Evolutionary conservation across 2,113 vertebrate genomes (phyloP).

Genomic region (Brachypodius melanocephalos): DNA sequence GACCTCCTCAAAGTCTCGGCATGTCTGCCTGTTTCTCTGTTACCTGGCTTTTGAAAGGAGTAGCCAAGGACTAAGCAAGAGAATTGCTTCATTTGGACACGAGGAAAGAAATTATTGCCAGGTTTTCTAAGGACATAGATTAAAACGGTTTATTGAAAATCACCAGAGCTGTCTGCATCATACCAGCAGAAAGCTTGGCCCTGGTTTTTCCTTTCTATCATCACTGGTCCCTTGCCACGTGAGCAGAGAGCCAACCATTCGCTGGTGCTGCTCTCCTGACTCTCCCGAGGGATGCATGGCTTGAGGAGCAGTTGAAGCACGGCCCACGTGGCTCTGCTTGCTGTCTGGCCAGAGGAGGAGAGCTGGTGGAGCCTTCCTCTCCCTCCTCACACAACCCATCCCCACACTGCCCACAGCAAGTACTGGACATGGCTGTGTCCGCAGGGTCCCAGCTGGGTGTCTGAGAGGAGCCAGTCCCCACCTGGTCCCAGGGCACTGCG

Average conservation of each 20-base stretch:
- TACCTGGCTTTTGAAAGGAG: not conserved
- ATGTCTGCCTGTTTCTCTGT: not conserved
- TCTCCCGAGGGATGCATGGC: rapidly evolving
- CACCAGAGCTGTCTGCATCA: not conserved
- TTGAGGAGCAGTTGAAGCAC: not conserved
- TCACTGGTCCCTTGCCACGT: rapidly evolving
- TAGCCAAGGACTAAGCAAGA: not conserved
- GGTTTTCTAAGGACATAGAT: not conserved
- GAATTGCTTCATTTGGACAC: not conserved
- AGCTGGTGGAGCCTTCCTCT: not conserved
- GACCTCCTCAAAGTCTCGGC: not conserved
- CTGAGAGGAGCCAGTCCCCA: rapidly evolving
- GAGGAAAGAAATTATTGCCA: not conserved
- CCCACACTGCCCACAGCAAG: not conserved
- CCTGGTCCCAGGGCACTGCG: rapidly evolving
- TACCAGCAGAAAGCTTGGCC: not conserved
- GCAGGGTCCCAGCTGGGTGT: not conserved
- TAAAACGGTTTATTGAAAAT: not conserved
- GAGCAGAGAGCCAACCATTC: not conserved
- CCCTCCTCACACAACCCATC: rapidly evolving
- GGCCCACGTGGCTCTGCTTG: not conserved
- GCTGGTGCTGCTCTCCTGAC: not conserved
- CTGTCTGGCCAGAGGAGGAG: not conserved
- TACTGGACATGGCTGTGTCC: not conserved
- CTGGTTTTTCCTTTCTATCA: not conserved